These are phyloP conservation scores for Cephus spinipes DNA, from an alignment of 2,888 invertebrate genomes.

Conservation along the genomic window DNA sequence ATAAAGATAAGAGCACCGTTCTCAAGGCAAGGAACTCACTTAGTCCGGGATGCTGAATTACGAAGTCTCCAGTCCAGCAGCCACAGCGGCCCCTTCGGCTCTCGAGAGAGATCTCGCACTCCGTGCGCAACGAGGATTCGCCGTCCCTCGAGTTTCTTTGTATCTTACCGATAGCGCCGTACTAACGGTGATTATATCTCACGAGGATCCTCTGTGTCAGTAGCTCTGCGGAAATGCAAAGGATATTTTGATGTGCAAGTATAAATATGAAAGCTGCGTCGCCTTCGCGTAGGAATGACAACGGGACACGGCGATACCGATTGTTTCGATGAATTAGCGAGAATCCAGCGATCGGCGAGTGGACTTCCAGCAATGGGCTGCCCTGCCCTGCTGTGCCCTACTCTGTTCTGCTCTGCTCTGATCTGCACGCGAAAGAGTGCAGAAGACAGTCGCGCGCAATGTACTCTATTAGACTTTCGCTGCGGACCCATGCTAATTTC, in stretches of 20 bases:
- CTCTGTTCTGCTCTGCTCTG: too few species aligned
- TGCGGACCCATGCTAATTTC: slow-evolving; percentile 44
- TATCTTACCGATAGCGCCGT: background rate
- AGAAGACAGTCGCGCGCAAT: background rate
- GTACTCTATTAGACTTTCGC: background rate
- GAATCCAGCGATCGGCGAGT: too few species aligned
- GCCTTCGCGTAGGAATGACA: too few species aligned
- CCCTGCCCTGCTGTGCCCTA: too few species aligned
- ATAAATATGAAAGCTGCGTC: too few species aligned
- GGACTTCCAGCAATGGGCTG: background rate
- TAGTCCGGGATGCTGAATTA: slow-evolving; percentile 32
- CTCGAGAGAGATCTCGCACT: background rate
- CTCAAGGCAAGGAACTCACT: slow-evolving; percentile 28
- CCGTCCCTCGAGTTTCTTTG: background rate
- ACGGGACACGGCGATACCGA: background rate
- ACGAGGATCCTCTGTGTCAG: background rate
- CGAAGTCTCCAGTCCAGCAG: slow-evolving; percentile 18
- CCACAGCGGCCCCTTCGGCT: background rate
- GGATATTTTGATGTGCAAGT: too few species aligned
- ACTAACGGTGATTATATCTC: too few species aligned
- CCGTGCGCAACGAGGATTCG: background rate
- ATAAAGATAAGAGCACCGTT: slow-evolving; percentile 43
- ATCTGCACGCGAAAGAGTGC: background rate
- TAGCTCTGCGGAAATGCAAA: too few species aligned
- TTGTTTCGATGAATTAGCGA: too few species aligned